Conservation (phyloP, 2,888 invertebrate species). For the Brachyptera risi region DNA sequence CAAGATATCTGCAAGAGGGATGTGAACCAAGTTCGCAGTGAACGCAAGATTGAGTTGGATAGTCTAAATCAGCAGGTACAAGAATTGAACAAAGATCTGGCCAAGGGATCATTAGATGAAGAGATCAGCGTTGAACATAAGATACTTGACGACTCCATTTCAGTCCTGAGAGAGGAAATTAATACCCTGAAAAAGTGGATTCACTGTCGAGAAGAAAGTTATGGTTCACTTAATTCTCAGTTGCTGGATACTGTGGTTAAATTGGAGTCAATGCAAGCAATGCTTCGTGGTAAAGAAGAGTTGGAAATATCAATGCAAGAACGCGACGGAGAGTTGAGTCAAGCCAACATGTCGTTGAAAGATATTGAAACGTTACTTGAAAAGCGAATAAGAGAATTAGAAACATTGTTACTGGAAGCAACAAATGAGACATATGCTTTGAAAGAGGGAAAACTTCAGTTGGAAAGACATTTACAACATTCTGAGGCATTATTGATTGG, state of each 20-base stretch:
- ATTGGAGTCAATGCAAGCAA: background rate
- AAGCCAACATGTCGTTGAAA: background rate
- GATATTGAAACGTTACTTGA: background rate
- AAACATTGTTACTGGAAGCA: background rate
- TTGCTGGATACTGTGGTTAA: background rate
- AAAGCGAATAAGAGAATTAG: background rate
- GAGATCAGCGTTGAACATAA: background rate
- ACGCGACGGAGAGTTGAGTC: background rate
- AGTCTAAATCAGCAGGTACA: background rate
- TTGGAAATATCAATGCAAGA: background rate
- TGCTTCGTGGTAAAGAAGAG: background rate
- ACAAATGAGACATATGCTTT: background rate
- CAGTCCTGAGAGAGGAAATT: too few species aligned
- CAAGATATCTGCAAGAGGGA: background rate
- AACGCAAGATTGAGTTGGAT: conserved; percentile 16
- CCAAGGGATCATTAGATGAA: background rate
- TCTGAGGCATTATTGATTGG: too few species aligned
- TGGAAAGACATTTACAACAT: too few species aligned
- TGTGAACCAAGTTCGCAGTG: background rate
- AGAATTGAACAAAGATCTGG: background rate
- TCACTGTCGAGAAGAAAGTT: background rate
- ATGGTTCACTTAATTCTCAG: background rate
- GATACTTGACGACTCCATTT: too few species aligned
- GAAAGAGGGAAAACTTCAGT: too few species aligned
- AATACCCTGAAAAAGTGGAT: background rate